These are phyloP conservation scores for Tanytarsus gracilentus DNA, from an alignment of 2,888 invertebrate species.

Conservation along the genomic window DNA sequence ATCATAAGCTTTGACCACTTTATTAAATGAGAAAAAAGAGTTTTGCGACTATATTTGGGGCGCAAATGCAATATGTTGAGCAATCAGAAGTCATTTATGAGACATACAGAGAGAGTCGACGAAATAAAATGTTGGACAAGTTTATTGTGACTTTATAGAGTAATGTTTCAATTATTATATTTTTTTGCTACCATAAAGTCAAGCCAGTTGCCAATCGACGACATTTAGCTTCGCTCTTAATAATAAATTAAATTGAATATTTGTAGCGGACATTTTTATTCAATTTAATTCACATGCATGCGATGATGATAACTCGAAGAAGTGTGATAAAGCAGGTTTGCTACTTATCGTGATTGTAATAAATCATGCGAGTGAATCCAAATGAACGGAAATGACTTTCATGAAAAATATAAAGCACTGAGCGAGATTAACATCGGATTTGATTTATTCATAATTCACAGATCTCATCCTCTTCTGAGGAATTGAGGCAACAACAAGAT, in stretches of 20 bases:
- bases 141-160: conserved; percentile 1
- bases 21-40: too few species aligned
- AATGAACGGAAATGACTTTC: conserved; percentile 2
- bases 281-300: neutral
- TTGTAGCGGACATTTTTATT: neutral
- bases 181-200: too few species aligned
- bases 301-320: neutral
- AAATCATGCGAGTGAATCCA: neutral
- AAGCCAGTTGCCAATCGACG: too few species aligned
- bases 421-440: conserved; percentile 7
- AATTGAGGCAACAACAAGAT: neutral
- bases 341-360: neutral
- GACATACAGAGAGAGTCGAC: neutral
- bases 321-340: neutral
- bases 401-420: neutral
- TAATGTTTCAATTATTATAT: conserved; percentile 10
- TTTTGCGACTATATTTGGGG: conserved; percentile 2
- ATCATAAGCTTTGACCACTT: conserved; percentile 10
- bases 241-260: too few species aligned
- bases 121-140: neutral
- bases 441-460: conserved; percentile 12
- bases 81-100: neutral
- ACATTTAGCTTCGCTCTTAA: too few species aligned
- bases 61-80: neutral
- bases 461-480: neutral